These are phyloP conservation scores for Pristionchus exspectatus DNA, from an alignment of 2,888 invertebrate species.

Conservation along the genomic window DNA sequence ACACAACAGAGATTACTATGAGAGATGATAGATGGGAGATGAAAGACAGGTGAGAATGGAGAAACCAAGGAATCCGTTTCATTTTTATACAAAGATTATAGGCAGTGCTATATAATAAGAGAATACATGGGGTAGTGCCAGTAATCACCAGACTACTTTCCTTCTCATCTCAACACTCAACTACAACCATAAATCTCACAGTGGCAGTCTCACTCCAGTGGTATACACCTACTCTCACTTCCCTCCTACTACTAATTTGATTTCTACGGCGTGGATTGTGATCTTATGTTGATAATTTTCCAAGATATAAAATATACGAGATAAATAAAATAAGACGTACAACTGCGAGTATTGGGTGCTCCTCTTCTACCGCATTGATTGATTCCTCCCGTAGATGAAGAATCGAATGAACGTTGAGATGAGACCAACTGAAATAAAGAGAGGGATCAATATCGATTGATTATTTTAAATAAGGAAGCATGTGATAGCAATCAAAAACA, in stretches of 20 bases:
- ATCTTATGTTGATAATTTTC: neutral
- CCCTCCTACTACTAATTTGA: slow-evolving; percentile 1
- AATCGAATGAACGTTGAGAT: slow-evolving; percentile 52
- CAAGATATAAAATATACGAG: neutral
- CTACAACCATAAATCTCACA: slow-evolving; percentile 30
- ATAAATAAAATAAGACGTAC: neutral
- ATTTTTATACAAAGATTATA: neutral
- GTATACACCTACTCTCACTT: neutral
- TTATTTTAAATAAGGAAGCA: neutral
- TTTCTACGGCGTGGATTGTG: neutral
- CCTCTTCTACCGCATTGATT: slow-evolving; percentile 49
- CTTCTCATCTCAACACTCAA: neutral
- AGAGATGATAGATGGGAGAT: neutral
- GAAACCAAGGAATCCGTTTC: neutral
- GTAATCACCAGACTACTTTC: neutral
- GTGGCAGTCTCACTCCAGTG: slow-evolving; percentile 3
- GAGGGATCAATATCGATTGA: neutral
- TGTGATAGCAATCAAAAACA: neutral
- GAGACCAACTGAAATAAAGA: slow-evolving; percentile 9
- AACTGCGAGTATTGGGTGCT: slow-evolving; percentile 13
- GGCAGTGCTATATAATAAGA: neutral
- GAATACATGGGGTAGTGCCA: neutral
- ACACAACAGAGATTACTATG: slow-evolving; percentile 42
- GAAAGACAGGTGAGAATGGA: neutral
- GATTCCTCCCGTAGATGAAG: slow-evolving; percentile 36